Evolutionary conservation across 1,140 invertebrate species (phyloP), one percentile per base, ranked within the genome.

Genomic region (Musca domestica): DNA sequence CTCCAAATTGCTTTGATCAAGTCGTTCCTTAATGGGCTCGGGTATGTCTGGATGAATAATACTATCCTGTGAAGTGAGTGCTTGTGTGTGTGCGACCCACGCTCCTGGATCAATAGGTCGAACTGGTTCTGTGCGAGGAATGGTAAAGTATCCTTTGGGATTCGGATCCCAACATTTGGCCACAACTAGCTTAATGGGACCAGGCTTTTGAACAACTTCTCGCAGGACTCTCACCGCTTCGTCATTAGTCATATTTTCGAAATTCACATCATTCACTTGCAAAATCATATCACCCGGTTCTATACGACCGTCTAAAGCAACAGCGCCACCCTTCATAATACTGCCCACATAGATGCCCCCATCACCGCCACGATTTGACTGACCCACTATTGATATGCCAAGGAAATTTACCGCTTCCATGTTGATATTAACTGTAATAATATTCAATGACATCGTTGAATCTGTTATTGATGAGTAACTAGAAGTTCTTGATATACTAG

Each of bases 241-340:
- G 77, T 99, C 96, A 77, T 98, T 98, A 66, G 94, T 95, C 95
- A 98, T 98, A 80, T 98, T 96, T 84, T 99, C 96, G 83, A 99
- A 96, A 85, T 95, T 97, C 9, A 96, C 94, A 76, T 96, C 95
- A 81, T 98, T 98, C 12, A 70, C 95, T 88, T 98, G 95, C 70
- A 98, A 85, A 79, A 98, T 97, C 96, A 98, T 98, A 82, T 98
- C 96, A 19, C 96, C 96, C 17, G 95, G 95, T 83, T 98, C 95
- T 85, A 95, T 95, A 74, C 89, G 87, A 49, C 95, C 96, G 82
- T 98, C 96, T 73, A 97, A 83, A 34, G 95, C 95, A 41, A 98
- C 96, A 22, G 98, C 98, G 74, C 98, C 98, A 52, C 95, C 96
- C 85, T 99, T 99, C 96, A 99, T 99, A 67, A 99, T 99, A 68